Evolutionary conservation across 1,140 invertebrate species (phyloP).

Genomic region (Achatina immaculata): DNA sequence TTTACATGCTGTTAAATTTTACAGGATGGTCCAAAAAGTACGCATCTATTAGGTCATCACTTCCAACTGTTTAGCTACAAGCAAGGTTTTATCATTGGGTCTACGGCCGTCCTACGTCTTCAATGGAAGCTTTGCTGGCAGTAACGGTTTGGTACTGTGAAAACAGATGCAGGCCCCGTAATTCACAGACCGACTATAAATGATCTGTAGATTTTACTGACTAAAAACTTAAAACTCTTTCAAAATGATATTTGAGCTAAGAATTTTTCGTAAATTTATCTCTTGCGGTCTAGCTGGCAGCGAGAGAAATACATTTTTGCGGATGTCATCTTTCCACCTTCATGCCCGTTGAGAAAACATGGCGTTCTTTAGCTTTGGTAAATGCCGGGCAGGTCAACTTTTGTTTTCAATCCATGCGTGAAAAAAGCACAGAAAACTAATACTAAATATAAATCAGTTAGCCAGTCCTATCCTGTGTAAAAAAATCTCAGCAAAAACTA

Average conservation of each 20-base stretch:
- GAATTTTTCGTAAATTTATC: background rate
- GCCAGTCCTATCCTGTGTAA: too few species aligned
- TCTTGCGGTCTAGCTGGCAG: background rate
- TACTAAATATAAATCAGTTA: background rate
- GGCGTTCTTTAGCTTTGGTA: slow-evolving; percentile 44
- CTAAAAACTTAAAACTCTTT: background rate
- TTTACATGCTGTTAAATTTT: background rate
- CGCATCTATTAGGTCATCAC: slow-evolving; percentile 21
- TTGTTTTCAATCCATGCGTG: background rate
- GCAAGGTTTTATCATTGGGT: slow-evolving; percentile 24
- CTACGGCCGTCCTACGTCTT: slow-evolving; percentile 11
- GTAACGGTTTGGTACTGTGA: too few species aligned
- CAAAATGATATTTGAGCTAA: background rate
- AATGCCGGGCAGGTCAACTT: slow-evolving; percentile 16
- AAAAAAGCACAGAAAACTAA: background rate
- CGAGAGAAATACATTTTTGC: slow-evolving; percentile 15
- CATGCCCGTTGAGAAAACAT: slow-evolving; percentile 43
- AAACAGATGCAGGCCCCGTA: background rate
- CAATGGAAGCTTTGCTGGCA: slow-evolving; percentile 37
- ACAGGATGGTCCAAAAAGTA: slow-evolving; percentile 24
- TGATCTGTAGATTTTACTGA: background rate
- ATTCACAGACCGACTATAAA: background rate
- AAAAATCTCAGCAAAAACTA: too few species aligned
- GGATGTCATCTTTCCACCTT: background rate
- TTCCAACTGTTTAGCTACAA: background rate